Evolutionary conservation across 2,113 vertebrate species (phyloP).

Genomic region (Tragelaphus imberbis): DNA sequence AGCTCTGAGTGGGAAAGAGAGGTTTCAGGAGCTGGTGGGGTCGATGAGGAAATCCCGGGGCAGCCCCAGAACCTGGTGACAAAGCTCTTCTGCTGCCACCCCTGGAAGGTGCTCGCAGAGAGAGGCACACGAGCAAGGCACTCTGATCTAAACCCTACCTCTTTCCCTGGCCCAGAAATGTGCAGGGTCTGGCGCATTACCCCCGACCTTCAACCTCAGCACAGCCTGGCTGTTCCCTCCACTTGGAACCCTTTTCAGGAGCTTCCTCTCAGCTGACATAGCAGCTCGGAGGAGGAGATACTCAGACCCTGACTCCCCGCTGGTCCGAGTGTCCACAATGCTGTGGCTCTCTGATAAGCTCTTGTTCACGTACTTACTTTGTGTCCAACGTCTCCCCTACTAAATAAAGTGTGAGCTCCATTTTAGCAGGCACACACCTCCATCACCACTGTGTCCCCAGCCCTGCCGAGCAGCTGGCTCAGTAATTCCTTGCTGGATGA

Average conservation of each 20-base stretch:
- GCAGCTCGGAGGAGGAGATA: background rate
- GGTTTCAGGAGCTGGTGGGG: background rate
- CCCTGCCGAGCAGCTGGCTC: background rate
- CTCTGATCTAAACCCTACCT: fast-evolving
- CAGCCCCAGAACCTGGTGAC: background rate
- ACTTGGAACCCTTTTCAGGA: fast-evolving
- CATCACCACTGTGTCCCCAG: background rate
- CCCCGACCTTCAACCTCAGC: background rate
- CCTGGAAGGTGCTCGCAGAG: too few relatives aligned
- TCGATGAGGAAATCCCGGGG: too few relatives aligned
- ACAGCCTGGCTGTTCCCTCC: background rate
- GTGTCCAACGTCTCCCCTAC: background rate
- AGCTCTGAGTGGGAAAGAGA: background rate
- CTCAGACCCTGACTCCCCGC: background rate
- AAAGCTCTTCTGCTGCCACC: background rate
- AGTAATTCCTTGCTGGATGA: background rate
- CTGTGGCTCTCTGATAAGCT: fast-evolving
- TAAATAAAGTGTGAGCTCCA: fast-evolving
- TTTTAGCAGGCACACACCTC: background rate
- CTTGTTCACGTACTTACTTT: fast-evolving
- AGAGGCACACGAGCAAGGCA: background rate
- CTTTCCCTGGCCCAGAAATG: background rate
- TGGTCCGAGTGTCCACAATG: fast-evolving
- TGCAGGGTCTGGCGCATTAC: fast-evolving
- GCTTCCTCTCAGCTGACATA: background rate